Evolutionary conservation across 2,113 vertebrate species (phyloP).

Genomic region (Sus scrofa): DNA sequence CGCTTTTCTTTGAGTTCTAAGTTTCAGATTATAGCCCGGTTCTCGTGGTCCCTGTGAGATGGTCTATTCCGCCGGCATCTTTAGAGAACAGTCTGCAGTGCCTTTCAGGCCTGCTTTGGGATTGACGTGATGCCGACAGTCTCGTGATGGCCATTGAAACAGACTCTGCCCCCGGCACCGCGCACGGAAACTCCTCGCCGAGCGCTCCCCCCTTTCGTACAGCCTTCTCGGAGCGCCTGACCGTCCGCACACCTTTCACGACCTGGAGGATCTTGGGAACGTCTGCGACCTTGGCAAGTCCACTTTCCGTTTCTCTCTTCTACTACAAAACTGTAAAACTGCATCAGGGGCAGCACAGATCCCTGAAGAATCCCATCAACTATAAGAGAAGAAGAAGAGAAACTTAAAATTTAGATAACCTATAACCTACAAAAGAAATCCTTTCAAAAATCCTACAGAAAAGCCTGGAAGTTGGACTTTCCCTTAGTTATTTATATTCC

Average conservation of each 20-base stretch:
- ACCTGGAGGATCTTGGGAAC: conserved; percentile 56
- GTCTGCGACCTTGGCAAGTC: conserved; percentile 44
- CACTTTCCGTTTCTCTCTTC: conserved; percentile 62
- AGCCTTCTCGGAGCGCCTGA: background rate
- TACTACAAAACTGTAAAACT: conserved; percentile 67
- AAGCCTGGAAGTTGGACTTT: conserved; percentile 37
- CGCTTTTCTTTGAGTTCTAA: conserved; percentile 13
- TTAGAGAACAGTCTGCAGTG: background rate
- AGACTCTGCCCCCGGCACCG: background rate
- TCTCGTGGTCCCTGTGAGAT: background rate
- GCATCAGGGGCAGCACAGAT: conserved; percentile 19
- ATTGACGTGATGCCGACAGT: background rate
- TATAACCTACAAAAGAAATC: conserved; percentile 56
- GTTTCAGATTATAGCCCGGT: background rate
- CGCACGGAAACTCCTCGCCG: conserved; percentile 22
- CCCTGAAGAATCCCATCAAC: conserved; percentile 33
- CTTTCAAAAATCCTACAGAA: conserved; percentile 56
- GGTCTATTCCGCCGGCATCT: background rate
- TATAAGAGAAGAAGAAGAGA: conserved; percentile 44
- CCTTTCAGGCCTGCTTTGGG: background rate
- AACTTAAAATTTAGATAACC: conserved; percentile 45
- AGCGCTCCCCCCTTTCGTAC: background rate
- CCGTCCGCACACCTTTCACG: conserved; percentile 58
- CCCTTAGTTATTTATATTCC: background rate
- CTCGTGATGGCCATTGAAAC: background rate